Percentiles rank a stretch among this genome's conserved stretches.
phyloP scores from a whole-genome alignment of 1,140 invertebrate genomes.

The Subanguina moxae region DNA sequence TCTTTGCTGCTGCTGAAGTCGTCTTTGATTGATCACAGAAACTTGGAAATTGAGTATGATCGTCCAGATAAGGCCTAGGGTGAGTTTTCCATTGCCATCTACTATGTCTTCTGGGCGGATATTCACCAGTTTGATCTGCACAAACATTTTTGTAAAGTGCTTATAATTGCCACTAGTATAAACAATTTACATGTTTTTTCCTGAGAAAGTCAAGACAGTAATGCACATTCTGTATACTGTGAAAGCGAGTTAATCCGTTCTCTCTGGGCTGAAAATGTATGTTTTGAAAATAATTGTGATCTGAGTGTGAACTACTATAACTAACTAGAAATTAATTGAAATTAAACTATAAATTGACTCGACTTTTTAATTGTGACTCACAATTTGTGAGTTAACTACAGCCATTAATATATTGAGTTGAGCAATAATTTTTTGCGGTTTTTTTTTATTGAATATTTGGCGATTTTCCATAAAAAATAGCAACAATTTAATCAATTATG shows the following conservation, averaged over 20 bases:
- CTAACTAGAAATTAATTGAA: too few species aligned
- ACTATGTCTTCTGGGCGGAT: constrained; percentile 97
- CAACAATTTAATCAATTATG: too few species aligned
- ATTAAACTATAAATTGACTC: too few species aligned
- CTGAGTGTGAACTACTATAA: too few species aligned
- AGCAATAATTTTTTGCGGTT: too few species aligned
- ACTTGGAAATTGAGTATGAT: constrained; percentile 60
- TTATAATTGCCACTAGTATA: neutral
- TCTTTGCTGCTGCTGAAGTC: constrained; percentile 8
- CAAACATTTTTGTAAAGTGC: constrained; percentile 1
- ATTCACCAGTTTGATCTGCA: constrained; percentile 84
- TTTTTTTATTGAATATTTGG: too few species aligned
- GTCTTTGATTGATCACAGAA: constrained; percentile 54
- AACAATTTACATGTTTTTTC: constrained; percentile 45
- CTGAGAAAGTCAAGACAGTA: constrained; percentile 57
- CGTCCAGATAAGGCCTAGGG: constrained; percentile 89
- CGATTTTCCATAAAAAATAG: too few species aligned
- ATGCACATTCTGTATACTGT: constrained; percentile 93
- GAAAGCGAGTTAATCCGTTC: constrained; percentile 88
- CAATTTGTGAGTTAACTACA: too few species aligned
- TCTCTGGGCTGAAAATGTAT: constrained; percentile 80
- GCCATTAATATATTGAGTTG: too few species aligned
- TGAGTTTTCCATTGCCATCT: too few species aligned
- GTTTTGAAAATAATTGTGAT: too few species aligned
- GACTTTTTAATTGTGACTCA: too few species aligned